Evolutionary conservation across 2,888 invertebrate species (phyloP).

Genomic region (Heliconius charithonia): DNA sequence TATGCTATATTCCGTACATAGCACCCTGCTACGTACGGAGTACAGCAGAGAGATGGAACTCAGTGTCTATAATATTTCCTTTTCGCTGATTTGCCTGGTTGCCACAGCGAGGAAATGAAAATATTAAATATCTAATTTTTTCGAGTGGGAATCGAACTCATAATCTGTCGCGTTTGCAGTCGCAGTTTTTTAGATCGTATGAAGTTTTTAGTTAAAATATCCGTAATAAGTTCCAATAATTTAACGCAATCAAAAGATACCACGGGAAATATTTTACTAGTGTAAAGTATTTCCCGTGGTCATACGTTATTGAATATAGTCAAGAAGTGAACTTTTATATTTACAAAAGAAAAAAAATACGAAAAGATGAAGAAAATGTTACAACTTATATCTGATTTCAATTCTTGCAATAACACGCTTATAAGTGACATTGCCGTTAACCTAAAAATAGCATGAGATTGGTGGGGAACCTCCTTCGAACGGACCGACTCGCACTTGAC

Average conservation of each 20-base stretch:
- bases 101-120: background rate
- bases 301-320: too few relatives aligned
- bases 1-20: background rate
- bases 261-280: too few relatives aligned
- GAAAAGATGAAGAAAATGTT: too few relatives aligned
- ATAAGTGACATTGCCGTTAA: background rate
- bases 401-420: too few relatives aligned
- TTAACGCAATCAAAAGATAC: too few relatives aligned
- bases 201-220: too few relatives aligned
- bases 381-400: too few relatives aligned
- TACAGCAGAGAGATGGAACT: background rate
- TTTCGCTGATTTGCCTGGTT: background rate
- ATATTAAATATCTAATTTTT: background rate
- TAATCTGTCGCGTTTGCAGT: background rate
- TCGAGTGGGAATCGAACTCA: background rate
- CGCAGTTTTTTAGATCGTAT: too few relatives aligned
- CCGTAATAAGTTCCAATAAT: too few relatives aligned
- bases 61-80: background rate
- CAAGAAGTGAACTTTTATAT: too few relatives aligned
- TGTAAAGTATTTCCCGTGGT: too few relatives aligned
- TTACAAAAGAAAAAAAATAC: too few relatives aligned
- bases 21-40: background rate
- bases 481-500: background rate
- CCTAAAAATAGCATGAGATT: background rate
- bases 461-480: background rate